These are phyloP conservation scores for Melanchra persicariae DNA, from an alignment of 2,888 invertebrate species.

Conservation along the genomic window DNA sequence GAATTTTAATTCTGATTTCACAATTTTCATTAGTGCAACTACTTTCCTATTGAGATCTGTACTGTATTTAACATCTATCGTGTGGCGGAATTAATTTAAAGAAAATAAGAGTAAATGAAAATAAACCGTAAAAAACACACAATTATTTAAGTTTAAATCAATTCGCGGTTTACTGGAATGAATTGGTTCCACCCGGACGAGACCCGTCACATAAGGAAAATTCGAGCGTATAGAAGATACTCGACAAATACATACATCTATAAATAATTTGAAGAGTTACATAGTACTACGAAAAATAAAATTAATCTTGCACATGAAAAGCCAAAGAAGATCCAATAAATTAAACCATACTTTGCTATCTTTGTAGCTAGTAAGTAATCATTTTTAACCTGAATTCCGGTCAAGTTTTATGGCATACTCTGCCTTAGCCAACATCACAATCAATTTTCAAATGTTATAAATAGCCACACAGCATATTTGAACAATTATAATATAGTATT, in stretches of 20 bases:
- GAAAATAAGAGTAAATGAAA: no score
- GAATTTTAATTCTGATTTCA: conserved; percentile 3
- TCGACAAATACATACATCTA: neutral
- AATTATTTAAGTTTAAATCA: no score
- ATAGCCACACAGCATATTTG: neutral
- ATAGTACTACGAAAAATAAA: neutral
- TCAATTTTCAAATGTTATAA: conserved; percentile 16
- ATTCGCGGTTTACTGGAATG: no score
- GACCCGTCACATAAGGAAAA: no score
- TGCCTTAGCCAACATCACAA: neutral
- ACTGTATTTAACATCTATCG: no score
- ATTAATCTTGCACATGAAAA: neutral
- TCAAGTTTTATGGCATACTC: neutral
- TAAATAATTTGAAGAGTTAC: neutral
- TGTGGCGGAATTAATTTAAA: no score
- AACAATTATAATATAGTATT: conserved; percentile 17
- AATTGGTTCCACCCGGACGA: no score
- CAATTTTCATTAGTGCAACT: conserved; percentile 13
- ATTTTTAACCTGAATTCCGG: neutral
- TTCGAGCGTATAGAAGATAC: neutral
- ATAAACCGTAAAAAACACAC: no score
- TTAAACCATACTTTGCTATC: neutral
- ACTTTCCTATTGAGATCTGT: neutral
- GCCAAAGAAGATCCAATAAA: neutral
- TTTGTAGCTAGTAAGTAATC: no score